phyloP scores from a whole-genome alignment of 2,113 vertebrate genomes.

The Lepisosteus oculatus region DNA sequence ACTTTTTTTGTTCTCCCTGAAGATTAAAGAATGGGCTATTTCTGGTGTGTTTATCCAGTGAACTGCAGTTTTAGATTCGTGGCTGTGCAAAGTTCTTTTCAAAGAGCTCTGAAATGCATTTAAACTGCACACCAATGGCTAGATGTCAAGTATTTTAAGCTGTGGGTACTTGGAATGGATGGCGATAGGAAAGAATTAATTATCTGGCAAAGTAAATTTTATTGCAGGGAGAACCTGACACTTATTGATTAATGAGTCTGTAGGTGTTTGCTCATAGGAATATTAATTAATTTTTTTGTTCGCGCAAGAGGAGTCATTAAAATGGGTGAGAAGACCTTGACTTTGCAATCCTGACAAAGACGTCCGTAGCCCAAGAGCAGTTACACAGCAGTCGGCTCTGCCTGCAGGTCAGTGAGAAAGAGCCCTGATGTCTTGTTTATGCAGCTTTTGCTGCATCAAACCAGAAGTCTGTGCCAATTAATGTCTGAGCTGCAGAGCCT shows the following conservation, averaged over 20 bases:
- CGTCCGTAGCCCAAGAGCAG: conserved; percentile 35
- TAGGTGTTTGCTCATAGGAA: conserved; percentile 78
- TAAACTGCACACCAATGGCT: conserved; percentile 45
- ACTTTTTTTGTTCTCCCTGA: no score
- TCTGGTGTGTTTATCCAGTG: background rate
- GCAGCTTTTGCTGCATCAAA: conserved; percentile 42
- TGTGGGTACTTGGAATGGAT: conserved; percentile 67
- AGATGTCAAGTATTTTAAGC: conserved; percentile 73
- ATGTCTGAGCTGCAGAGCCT: conserved; percentile 37
- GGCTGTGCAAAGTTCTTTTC: conserved; percentile 23
- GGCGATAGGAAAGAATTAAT: conserved; percentile 77
- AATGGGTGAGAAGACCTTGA: conserved; percentile 70
- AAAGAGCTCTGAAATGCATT: conserved; percentile 31
- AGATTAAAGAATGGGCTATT: no score
- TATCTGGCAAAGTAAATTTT: conserved; percentile 64
- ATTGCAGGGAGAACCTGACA: conserved; percentile 63
- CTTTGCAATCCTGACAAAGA: conserved; percentile 55
- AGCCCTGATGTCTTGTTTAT: conserved; percentile 40
- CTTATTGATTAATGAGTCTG: conserved; percentile 82
- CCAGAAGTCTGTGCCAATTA: conserved; percentile 53
- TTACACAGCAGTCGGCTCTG: conserved; percentile 26
- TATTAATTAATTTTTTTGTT: conserved; percentile 73
- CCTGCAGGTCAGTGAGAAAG: conserved; percentile 44
- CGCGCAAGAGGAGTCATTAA: conserved; percentile 77
- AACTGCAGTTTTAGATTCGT: conserved; percentile 4